A percentile compares a stretch with the other conserved stretches of the same genome.
These are phyloP conservation scores for Pentalonia nigronervosa DNA, from an alignment of 1,140 invertebrate genomes.

Conservation along the genomic window DNA sequence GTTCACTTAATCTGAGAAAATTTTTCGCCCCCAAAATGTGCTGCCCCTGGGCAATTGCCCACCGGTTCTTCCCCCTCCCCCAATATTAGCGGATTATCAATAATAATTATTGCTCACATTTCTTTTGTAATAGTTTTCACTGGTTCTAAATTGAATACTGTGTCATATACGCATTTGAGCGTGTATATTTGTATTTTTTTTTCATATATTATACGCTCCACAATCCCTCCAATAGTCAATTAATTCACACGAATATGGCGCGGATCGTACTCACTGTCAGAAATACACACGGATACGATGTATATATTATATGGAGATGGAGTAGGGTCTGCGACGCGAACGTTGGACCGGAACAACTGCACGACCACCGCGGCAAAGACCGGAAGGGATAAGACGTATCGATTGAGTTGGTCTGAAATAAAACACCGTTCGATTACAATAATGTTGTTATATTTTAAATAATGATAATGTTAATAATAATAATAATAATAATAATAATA, in stretches of 20 bases:
- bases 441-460: not conserved
- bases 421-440: not conserved
- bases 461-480: not conserved
- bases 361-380: not conserved
- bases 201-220: not conserved
- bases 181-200: too few species aligned
- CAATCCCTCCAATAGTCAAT: not conserved
- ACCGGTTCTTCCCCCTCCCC: too few species aligned
- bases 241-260: not conserved
- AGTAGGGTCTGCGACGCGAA: not conserved
- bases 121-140: too few species aligned
- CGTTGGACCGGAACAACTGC: conserved; percentile 28
- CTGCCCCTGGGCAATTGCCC: too few species aligned
- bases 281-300: not conserved
- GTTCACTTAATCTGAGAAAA: too few species aligned
- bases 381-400: conserved; percentile 29
- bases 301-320: not conserved
- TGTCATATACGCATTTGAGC: not conserved
- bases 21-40: too few species aligned
- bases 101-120: too few species aligned
- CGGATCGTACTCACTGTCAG: not conserved
- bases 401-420: not conserved
- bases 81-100: too few species aligned
- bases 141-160: not conserved
- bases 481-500: not conserved